Percentiles rank a stretch among this genome's conserved stretches.
Evolutionary conservation across 1,140 invertebrate genomes (phyloP).

Genomic region (Drosophila mojavensis): DNA sequence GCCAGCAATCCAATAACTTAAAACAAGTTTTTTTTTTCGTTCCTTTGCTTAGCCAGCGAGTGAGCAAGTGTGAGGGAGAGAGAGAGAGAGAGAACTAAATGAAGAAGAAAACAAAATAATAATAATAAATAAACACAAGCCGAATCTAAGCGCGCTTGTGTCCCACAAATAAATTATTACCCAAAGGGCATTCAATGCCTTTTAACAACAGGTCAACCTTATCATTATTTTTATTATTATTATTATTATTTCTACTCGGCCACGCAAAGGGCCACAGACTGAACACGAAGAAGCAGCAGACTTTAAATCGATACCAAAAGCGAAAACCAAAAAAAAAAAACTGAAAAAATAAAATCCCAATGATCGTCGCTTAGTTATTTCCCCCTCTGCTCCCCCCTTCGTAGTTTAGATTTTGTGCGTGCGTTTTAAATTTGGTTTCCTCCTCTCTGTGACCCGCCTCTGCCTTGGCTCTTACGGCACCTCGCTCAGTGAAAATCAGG

Average conservation of each 20-base stretch:
- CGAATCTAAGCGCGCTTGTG: conserved; percentile 70
- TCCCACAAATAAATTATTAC: conserved; percentile 82
- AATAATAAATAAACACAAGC: conserved; percentile 65
- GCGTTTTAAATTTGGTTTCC: conserved; percentile 74
- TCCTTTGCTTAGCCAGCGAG: conserved; percentile 23
- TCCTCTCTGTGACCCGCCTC: conserved; percentile 32
- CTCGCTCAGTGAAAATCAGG: conserved; percentile 65
- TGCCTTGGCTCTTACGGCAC: conserved; percentile 44
- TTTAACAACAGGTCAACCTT: conserved; percentile 83
- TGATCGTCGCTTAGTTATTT: conserved; percentile 69
- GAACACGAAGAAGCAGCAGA: conserved; percentile 10
- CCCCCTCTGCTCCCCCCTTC: conserved; percentile 13
- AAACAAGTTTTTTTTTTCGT: conserved; percentile 68
- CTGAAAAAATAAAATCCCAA: conserved; percentile 56
- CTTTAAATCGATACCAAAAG: conserved; percentile 65
- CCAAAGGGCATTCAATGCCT: conserved; percentile 83
- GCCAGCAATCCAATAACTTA: conserved; percentile 67
- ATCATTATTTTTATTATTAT: conserved; percentile 83
- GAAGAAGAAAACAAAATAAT: conserved; percentile 31
- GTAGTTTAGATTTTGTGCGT: conserved; percentile 71
- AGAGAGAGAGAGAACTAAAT: conserved; percentile 28
- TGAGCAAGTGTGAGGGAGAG: background rate
- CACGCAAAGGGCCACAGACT: conserved; percentile 53
- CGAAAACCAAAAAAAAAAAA: conserved; percentile 52
- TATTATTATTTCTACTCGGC: conserved; percentile 74